These are phyloP conservation scores for Agrilus planipennis DNA, from an alignment of 1,140 invertebrate species.

Conservation along the genomic window DNA sequence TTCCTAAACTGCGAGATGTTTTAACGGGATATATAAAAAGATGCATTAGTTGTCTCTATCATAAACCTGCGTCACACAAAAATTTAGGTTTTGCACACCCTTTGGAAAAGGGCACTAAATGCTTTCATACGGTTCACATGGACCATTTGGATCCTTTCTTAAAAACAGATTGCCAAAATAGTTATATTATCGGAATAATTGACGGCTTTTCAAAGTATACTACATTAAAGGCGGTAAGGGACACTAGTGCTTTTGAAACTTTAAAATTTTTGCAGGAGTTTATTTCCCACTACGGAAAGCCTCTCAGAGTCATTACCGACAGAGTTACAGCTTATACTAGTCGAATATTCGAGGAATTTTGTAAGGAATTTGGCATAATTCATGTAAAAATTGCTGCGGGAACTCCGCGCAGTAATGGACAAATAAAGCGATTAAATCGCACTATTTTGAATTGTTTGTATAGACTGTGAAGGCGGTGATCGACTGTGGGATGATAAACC, in stretches of 20 bases:
- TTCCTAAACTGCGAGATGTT: conserved; percentile 3
- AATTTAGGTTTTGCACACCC: conserved; percentile 1
- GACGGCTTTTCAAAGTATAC: conserved; percentile 27
- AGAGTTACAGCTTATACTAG: conserved; percentile 18
- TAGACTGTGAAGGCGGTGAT: not conserved
- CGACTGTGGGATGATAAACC: conserved; percentile 10
- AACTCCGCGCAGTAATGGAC: conserved; percentile 18
- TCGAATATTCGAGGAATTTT: conserved; percentile 16
- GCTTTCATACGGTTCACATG: conserved; percentile 4
- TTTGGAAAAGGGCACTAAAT: not conserved
- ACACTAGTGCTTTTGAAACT: conserved; percentile 4
- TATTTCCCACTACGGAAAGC: conserved; percentile 12
- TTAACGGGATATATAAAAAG: not conserved
- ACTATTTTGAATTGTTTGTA: conserved; percentile 9
- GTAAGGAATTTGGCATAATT: conserved; percentile 12
- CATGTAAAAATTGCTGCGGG: conserved; percentile 16
- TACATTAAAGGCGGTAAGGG: conserved; percentile 21
- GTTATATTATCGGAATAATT: conserved; percentile 15
- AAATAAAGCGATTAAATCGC: conserved; percentile 17
- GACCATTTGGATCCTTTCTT: conserved; percentile 15
- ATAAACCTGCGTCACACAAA: not conserved
- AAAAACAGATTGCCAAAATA: conserved; percentile 13
- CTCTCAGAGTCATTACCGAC: conserved; percentile 13
- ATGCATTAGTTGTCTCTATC: conserved; percentile 6
- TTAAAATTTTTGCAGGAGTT: conserved; percentile 9